Percentiles rank a stretch among this genome's conserved stretches.
These are phyloP conservation scores for Mus caroli DNA, from an alignment of 2,797 vertebrate species.

Conservation along the genomic window DNA sequence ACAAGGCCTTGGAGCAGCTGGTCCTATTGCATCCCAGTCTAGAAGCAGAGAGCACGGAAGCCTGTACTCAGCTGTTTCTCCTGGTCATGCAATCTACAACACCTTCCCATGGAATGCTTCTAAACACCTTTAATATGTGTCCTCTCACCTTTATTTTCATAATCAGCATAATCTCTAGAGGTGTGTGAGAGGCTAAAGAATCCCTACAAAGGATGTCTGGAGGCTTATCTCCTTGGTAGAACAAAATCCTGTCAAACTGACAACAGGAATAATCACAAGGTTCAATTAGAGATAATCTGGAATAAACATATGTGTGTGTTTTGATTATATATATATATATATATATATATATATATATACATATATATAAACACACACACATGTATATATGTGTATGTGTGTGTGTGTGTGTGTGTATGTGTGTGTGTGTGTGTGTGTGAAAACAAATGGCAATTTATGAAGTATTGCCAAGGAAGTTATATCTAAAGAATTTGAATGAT, in stretches of 20 bases:
- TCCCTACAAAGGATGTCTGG: neutral
- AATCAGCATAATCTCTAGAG: neutral
- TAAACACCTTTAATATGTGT: too few species aligned
- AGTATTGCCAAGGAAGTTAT: neutral
- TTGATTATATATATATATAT: neutral
- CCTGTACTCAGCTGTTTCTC: too few species aligned
- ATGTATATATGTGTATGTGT: neutral
- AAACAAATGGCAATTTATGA: neutral
- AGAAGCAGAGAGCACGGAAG: neutral
- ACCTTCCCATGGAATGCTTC: too few species aligned
- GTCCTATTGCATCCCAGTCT: neutral
- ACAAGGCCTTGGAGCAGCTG: too few species aligned
- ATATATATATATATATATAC: neutral
- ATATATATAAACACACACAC: too few species aligned
- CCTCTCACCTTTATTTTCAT: neutral
- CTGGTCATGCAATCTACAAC: too few species aligned
- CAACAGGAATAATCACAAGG: neutral
- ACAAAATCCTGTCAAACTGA: neutral
- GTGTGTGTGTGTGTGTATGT: too few species aligned
- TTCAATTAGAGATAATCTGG: neutral
- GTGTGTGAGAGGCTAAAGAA: neutral
- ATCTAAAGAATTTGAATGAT: neutral
- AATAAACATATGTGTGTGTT: neutral
- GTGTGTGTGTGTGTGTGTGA: too few species aligned
- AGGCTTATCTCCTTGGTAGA: neutral